Conservation (phyloP, 2,113 vertebrate genomes). For the Neolamprologus devosi region DNA sequence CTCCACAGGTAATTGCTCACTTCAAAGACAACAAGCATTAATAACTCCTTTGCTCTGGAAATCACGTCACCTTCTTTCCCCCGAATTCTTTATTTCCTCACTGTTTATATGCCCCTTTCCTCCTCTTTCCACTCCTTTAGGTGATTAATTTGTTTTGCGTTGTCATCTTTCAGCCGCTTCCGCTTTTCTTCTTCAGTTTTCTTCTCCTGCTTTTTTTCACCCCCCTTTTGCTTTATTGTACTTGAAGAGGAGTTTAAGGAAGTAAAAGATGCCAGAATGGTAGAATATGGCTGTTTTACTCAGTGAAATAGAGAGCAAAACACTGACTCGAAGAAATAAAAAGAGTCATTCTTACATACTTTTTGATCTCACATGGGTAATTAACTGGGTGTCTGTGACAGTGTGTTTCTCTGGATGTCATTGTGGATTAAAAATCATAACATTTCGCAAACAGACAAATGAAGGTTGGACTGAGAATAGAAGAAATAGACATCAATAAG, state of each 20-base stretch:
- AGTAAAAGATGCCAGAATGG: background rate
- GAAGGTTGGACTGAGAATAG: background rate
- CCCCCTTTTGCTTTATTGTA: background rate
- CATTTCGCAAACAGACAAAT: background rate
- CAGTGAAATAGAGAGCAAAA: background rate
- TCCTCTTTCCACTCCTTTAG: background rate
- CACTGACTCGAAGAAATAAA: background rate
- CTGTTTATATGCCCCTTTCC: background rate
- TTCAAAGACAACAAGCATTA: background rate
- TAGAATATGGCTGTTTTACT: background rate
- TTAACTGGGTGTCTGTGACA: background rate
- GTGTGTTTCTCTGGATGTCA: background rate
- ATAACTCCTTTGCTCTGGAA: background rate
- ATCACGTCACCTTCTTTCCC: background rate
- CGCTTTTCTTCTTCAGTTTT: background rate
- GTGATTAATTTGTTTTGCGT: constrained; percentile 16
- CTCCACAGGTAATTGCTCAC: background rate
- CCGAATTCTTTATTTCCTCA: background rate
- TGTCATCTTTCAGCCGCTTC: background rate
- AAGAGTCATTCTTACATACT: background rate
- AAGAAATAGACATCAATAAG: background rate
- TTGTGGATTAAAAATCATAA: background rate
- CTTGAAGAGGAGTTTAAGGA: background rate
- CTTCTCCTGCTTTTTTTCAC: background rate
- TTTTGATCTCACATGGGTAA: background rate